Evolutionary conservation across 2,113 vertebrate species (phyloP).

Genomic region (Penelope pileata): DNA sequence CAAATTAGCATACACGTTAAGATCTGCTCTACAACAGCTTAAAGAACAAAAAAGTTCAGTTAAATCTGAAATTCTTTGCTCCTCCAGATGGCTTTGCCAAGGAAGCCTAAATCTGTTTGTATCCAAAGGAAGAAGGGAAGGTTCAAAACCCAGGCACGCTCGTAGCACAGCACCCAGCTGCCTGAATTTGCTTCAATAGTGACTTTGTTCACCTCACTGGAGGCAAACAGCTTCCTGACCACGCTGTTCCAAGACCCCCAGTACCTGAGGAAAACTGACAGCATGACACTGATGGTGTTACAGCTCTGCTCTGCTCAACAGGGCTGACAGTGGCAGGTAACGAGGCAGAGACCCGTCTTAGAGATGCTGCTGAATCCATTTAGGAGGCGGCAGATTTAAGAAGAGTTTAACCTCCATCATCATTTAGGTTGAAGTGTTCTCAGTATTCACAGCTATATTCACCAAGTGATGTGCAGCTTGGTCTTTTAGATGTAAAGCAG

Average conservation of each 20-base stretch:
- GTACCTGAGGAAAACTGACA: background rate
- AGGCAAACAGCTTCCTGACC: background rate
- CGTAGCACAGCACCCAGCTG: accelerated
- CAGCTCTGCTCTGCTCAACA: background rate
- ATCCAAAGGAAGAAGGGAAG: background rate
- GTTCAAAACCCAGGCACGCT: background rate
- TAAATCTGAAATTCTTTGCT: background rate
- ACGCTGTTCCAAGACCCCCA: accelerated
- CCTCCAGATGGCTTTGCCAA: background rate
- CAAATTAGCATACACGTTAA: background rate
- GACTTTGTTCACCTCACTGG: background rate
- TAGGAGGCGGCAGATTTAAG: background rate
- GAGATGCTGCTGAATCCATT: background rate
- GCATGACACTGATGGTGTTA: accelerated
- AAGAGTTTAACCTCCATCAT: background rate
- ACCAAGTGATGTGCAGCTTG: background rate
- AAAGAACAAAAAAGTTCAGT: background rate
- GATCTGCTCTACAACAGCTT: background rate
- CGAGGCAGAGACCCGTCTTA: background rate
- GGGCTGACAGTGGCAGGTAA: background rate
- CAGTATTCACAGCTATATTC: background rate
- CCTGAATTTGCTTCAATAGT: background rate
- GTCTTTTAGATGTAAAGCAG: background rate
- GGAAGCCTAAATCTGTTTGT: background rate
- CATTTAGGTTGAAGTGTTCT: background rate